Percentiles rank a stretch among this genome's conserved stretches.
phyloP scores from a whole-genome alignment of 2,888 invertebrate species.

The Serripes groenlandicus region DNA sequence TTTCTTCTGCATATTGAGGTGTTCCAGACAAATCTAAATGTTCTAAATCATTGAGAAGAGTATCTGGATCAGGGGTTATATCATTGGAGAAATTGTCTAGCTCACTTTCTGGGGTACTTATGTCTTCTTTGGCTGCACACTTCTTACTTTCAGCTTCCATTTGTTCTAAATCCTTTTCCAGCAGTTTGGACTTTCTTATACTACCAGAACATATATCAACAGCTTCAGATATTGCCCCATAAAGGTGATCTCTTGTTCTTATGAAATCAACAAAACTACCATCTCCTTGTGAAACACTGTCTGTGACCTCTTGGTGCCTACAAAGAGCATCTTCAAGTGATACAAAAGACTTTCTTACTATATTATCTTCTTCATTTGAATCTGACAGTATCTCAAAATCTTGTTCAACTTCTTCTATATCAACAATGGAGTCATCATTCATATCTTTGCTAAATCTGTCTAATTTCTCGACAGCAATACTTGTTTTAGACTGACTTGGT shows the following conservation, averaged over 20 bases:
- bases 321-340: neutral
- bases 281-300: neutral
- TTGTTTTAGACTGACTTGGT: no score
- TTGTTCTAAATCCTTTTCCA: neutral
- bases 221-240: slow-evolving; percentile 38
- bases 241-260: slow-evolving; percentile 40
- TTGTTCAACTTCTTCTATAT: no score
- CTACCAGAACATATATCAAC: slow-evolving; percentile 36
- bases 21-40: slow-evolving; percentile 55
- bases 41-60: slow-evolving; percentile 48
- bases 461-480: no score
- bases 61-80: slow-evolving; percentile 63
- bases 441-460: no score
- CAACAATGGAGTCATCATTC: no score
- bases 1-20: slow-evolving; percentile 55
- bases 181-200: neutral
- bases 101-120: neutral
- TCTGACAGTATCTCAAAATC: no score
- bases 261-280: neutral
- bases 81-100: slow-evolving; percentile 6
- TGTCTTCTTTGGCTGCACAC: neutral
- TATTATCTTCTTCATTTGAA: neutral
- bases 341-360: neutral
- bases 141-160: neutral
- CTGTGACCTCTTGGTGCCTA: neutral